Evolutionary conservation across 2,113 vertebrate species (phyloP).

Genomic region (Tretioscincus oriximinensis): DNA sequence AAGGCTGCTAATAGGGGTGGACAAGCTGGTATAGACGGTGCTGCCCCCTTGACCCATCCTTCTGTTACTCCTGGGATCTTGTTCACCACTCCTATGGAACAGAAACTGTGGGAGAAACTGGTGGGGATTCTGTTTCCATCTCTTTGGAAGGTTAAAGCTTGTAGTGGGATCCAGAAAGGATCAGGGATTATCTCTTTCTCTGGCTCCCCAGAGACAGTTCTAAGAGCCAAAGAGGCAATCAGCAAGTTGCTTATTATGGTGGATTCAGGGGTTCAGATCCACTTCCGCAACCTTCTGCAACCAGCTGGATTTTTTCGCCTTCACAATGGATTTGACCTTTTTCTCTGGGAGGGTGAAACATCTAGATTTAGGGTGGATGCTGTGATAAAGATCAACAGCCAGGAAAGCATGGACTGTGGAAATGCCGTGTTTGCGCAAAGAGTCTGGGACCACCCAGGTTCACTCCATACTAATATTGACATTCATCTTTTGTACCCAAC

Average conservation of each 20-base stretch:
- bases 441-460: not conserved
- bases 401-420: not conserved
- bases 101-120: not conserved
- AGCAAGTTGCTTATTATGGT: constrained; percentile 14
- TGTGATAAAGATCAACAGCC: not conserved
- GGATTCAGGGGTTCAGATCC: not conserved
- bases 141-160: constrained; percentile 10
- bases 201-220: not conserved
- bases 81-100: not conserved
- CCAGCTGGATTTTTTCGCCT: not conserved
- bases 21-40: not conserved
- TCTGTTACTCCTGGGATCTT: not conserved
- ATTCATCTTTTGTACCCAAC: not conserved
- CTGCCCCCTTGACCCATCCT: too few species aligned
- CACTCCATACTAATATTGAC: not conserved
- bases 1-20: not conserved
- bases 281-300: not conserved
- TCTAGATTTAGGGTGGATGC: not conserved
- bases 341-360: not conserved
- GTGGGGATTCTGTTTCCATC: not conserved
- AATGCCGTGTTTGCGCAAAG: not conserved
- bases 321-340: not conserved
- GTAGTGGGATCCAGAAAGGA: not conserved
- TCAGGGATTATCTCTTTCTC: not conserved
- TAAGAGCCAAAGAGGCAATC: not conserved